Evolutionary conservation across 2,113 vertebrate genomes (phyloP), one percentile per base, ranked within the genome.

Genomic region (Accipiter cooperii): DNA sequence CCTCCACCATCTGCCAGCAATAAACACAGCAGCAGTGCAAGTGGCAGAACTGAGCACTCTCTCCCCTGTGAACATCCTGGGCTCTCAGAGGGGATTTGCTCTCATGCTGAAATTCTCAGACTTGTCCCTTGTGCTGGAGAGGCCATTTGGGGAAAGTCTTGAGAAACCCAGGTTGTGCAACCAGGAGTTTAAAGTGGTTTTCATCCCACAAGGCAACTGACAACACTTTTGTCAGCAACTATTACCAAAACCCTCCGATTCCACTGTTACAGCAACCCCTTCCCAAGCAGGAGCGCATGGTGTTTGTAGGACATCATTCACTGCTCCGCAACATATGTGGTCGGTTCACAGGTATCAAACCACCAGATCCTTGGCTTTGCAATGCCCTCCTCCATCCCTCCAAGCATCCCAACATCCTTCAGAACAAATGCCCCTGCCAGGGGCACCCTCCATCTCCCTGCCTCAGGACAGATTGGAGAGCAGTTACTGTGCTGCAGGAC

Each of bases 71-170:
- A 89, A 24, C 19, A 33, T 58, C 64, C 83, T 24, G 61, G 57
- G 38, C 31, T 69, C 78, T 73, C 1, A 0, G 8, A 55, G 55
- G 91, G 93, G 93, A 94, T 93, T 87, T 94, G 84, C 60, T 63
- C 54, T 58, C 3, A 2, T 5, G 0, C 3, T 29, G 20, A 95
- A 95, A 91, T 93, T 91, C 92, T 93, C 79, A 74, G 79, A 46
- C 55, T 38, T 28, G n/a, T 89, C 66, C 81, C 36, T 38, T 80
- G 46, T 69, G 70, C 78, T 31, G 11, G 44, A 74, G 70, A 89
- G 60, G 82, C 95, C 87, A 58, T 70, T 77, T 95, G 84, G 68
- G 89, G 84, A 93, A 91, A 94, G 89, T 95, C 95, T 96, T 96
- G 89, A 95, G 95, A 97, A 96, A 96, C 29, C 20, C 3, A 8